phyloP scores from a whole-genome alignment of 2,797 vertebrate genomes.

The Sebastolobus alascanus region DNA sequence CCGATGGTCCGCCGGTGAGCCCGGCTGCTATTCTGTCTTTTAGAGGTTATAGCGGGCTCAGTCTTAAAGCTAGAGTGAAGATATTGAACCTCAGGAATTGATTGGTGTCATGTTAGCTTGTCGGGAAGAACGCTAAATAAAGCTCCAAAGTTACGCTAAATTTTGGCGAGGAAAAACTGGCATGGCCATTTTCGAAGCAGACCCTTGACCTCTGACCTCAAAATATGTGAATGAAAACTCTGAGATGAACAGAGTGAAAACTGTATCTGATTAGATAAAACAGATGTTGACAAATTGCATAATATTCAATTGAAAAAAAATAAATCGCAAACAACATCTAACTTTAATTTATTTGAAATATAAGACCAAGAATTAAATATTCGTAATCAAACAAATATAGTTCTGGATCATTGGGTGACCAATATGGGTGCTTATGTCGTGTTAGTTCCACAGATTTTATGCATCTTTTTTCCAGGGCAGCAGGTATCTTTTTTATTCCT shows the following conservation, averaged over 20 bases:
- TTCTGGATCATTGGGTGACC: neutral
- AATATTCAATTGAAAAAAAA: too few species aligned
- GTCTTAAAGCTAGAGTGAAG: too few species aligned
- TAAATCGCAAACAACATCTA: neutral
- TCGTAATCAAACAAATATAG: neutral
- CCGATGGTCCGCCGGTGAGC: too few species aligned
- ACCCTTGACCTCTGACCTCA: neutral
- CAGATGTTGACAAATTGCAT: too few species aligned
- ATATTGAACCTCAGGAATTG: too few species aligned
- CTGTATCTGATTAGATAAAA: too few species aligned
- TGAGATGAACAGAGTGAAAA: neutral
- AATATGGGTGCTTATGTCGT: neutral
- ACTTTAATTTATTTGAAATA: neutral
- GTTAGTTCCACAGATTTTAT: neutral
- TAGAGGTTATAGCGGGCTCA: too few species aligned
- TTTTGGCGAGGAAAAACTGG: neutral
- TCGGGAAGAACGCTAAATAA: neutral
- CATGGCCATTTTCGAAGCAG: neutral
- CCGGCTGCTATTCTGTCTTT: too few species aligned
- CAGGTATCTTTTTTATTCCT: neutral
- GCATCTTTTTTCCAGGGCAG: neutral
- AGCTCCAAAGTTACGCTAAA: neutral
- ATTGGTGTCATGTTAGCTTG: neutral
- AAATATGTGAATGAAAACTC: neutral
- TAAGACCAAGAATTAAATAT: neutral